Base-by-base conservation (phyloP, 2,888 invertebrate genomes). In the Chrysolina americana region DNA sequence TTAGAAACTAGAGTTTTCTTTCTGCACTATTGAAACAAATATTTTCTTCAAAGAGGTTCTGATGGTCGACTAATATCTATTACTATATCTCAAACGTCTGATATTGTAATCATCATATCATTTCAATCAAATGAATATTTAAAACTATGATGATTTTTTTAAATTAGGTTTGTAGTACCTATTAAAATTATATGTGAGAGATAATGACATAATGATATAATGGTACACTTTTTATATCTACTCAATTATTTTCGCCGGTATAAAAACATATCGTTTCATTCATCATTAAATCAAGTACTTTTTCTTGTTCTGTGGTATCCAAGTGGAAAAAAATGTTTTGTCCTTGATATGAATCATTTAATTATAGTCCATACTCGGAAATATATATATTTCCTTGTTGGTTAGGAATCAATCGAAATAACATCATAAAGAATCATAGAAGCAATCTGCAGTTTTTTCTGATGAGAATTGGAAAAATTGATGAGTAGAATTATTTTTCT, bases 251-350 rank as follows among this genome's bases (percentile, higher is more conserved):
- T 53, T 53, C 13, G 10, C 11, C 53, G 21, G 21, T 4, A 53
- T 53, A 21, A 53, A 53, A 53, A 53, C 13, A 44, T 44, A 44
- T 8, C 53, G 19, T 17, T 53, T 53, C 53, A 5, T 53, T 53
- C 21, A 19, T 53, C 53, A 53, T 53, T 53, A 53, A 6, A 53
- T 13, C 19, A 19, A 53, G 53, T 53, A 53, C 53, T 21, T 53
- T 53, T 53, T 53, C 53, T 21, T 53, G 53, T 53, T 53, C 21
- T 36, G 11, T 48, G 8, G 48, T 48, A 17, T 17, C 17, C 10
- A 17, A 48, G 5, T 53, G 23, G 19, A 19, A 10, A 1, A 15
- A 53, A 53, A 50, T n/a, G 19, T 19, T 19, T 4, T 3, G 13
- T 9, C 11, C 19, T 11, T 4, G 19, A 53, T 53, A 13, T 17